Conservation (phyloP, 2,888 invertebrate species). For the Drosophila robusta region DNA sequence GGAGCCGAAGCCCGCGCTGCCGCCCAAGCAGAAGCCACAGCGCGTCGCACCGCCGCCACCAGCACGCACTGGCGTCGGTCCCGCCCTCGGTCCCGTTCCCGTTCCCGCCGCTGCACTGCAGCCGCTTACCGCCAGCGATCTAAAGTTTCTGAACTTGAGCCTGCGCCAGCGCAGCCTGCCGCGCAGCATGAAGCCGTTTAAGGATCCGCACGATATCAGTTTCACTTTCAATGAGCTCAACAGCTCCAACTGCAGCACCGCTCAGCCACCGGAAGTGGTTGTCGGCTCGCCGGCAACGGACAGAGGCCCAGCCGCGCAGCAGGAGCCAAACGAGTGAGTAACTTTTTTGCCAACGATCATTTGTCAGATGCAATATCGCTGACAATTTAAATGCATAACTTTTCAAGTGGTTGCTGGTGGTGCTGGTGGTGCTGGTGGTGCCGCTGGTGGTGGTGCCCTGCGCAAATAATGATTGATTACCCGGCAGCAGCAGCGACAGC, state of each 20-base stretch:
- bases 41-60: conserved; percentile 53
- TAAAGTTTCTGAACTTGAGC: conserved; percentile 84
- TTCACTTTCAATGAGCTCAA: conserved; percentile 84
- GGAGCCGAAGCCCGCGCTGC: conserved; percentile 74
- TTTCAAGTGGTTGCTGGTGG: conserved; percentile 45
- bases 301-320: conserved; percentile 55
- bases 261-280: conserved; percentile 51
- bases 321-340: conserved; percentile 78
- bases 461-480: conserved; percentile 80
- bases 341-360: conserved; percentile 69
- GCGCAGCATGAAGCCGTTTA: conserved; percentile 82
- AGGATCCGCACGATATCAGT: conserved; percentile 83
- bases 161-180: conserved; percentile 83
- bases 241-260: conserved; percentile 22
- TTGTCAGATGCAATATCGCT: conserved; percentile 79
- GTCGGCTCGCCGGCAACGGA: conserved; percentile 26
- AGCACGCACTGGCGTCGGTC: conserved; percentile 30
- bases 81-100: conserved; percentile 8
- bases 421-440: conserved; percentile 16
- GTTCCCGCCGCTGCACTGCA: conserved; percentile 59
- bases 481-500: conserved; percentile 49
- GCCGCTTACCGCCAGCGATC: conserved; percentile 83
- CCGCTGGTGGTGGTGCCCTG: conserved; percentile 38
- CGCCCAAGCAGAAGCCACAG: conserved; percentile 79
- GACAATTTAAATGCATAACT: conserved; percentile 82